Evolutionary conservation across 2,888 invertebrate genomes (phyloP), one percentile per base, ranked within the genome.

Genomic region (Minunthozetes semirufus): DNA sequence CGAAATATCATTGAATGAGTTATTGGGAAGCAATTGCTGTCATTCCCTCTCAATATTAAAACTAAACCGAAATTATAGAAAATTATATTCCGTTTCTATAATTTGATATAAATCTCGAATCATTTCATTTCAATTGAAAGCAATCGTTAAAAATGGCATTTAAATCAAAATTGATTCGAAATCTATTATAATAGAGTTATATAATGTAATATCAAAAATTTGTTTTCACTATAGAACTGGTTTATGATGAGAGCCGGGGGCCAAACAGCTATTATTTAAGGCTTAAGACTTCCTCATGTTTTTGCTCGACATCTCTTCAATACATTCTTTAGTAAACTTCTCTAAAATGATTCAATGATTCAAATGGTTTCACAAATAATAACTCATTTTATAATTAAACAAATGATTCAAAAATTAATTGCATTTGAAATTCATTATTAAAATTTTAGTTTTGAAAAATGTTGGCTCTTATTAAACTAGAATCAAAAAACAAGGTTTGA

Each of bases 221-320:
- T 59, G 59, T 59, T 59, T 59, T 59, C 59, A 59, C 59, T 59
- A 13, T n/a, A 61, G 17, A 61, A 61, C 61, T 61, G 61, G 61
- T 61, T 61, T 61, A 4, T 17, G 29, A 33, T 61, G 33, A 61
- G 56, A 29, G 29, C 33, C 61, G 15, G 33, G 22, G 33, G 61
- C 33, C 13, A 61, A 15, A 1, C 29, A 29, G 8, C n/a, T 4
- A 33, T n/a, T 61, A 33, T 29, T 61, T 56, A 50, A 50, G 13
- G 1, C 19, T 27, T 1, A 59, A 59, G 61, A 61, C 61, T 61
- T 61, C 61, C 61, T 61, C 61, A 61, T 61, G 17, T 61, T 61
- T 29, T 61, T 25, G 56, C 25, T 56, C 25, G 56, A 19, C 19
- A 56, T 56, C 56, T 56, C n/a, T 56, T 56, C 56, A 2, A 56